These are phyloP conservation scores for Neuroterus valhalla DNA, from an alignment of 1,140 invertebrate species.

Conservation along the genomic window DNA sequence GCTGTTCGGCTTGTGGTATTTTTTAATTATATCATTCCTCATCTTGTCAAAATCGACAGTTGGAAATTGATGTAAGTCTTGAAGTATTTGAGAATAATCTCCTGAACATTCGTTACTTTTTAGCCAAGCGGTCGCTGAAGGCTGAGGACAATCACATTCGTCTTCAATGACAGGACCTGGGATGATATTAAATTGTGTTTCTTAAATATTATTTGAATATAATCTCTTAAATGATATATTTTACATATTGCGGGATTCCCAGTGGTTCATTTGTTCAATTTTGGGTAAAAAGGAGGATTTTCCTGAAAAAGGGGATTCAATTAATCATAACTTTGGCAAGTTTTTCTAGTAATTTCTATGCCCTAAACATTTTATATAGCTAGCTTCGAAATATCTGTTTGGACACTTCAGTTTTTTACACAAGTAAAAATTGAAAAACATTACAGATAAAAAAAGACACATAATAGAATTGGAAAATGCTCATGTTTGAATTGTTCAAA, in stretches of 20 bases:
- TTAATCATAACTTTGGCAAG: too few species aligned
- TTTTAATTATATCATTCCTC: conserved; percentile 78
- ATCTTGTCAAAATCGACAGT: conserved; percentile 84
- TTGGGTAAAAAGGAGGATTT: conserved; percentile 35
- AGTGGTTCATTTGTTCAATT: too few species aligned
- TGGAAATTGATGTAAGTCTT: conserved; percentile 84
- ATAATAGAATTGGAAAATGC: too few species aligned
- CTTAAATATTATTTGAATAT: conserved; percentile 31
- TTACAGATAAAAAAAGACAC: too few species aligned
- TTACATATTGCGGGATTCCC: too few species aligned
- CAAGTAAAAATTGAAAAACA: too few species aligned
- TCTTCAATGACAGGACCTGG: conserved; percentile 85
- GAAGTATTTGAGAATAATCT: conserved; percentile 82
- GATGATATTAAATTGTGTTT: conserved; percentile 57
- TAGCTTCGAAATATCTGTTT: too few species aligned
- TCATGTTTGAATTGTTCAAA: too few species aligned
- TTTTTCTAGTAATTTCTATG: too few species aligned
- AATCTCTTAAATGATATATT: conserved; percentile 26
- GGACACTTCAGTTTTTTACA: too few species aligned
- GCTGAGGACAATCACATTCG: conserved; percentile 88
- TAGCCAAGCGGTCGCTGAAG: conserved; percentile 81
- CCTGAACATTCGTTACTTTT: conserved; percentile 81
- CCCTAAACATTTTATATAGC: too few species aligned
- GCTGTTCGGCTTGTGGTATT: conserved; percentile 83
- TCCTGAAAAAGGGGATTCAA: not conserved